Base-by-base conservation (phyloP, 2,113 vertebrate genomes). In the Charina bottae region DNA sequence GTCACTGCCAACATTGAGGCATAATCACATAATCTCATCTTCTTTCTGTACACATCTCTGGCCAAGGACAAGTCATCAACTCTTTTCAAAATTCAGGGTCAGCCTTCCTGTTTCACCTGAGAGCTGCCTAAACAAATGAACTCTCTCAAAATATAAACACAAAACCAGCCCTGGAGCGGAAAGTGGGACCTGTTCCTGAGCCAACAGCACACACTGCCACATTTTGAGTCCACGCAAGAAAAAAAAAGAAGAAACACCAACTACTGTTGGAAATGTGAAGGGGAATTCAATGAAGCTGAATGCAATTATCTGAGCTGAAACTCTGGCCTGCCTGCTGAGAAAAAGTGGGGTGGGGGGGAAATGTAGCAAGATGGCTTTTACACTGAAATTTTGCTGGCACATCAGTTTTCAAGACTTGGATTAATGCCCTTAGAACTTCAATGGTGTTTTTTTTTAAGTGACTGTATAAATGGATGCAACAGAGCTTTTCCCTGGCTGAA, bases 271-370 rank as follows among this genome's bases (percentile, higher is more conserved):
- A 93, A 88, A 85, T 78, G 42, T 83, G 33, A 83, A 54, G 53
- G 28, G 86, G 87, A 53, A 72, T 89, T 88, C 86, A 93, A 19
- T 88, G 86, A 89, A 56, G 26, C 72, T 58, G 85, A 93, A 90
- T 88, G 58, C 49, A 90, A 64, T 84, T 90, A 90, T 93, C 90
- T n/a, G 58, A 90, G 33, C 85, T 88, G 87, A 93, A 91, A 85
- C 58, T 91, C 78, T 89, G 37, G 86, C 42, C 58, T 85, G 92
- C 83, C 55, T 64, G 49, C 89, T 85, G 91, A 64, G 62, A 60
- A 59, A 58, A 83, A 42, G 19, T 2, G 46, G 46, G 46, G 33
- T 2, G 8, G 21, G 28, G 3, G 6, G 9, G 56, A 83, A 78
- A 53, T 91, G 60, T 58, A 21, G 87, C 62, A 64, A 91, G 90